These are phyloP conservation scores for Petrophora chlorosata DNA, from an alignment of 2,888 invertebrate species.

Conservation along the genomic window DNA sequence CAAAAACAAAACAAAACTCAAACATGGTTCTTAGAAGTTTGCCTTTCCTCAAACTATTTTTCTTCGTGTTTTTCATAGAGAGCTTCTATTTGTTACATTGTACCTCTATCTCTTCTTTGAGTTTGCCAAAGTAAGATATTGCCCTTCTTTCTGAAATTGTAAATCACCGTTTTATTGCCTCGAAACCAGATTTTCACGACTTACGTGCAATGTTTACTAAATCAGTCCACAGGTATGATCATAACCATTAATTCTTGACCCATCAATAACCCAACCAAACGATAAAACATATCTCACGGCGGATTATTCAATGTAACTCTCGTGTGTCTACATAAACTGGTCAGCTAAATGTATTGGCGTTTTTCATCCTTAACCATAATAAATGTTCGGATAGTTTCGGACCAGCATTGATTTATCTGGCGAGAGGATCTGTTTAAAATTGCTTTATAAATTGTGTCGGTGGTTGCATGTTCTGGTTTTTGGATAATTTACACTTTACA, in stretches of 20 bases:
- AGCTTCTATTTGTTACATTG: no score
- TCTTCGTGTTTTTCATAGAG: no score
- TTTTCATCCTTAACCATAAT: constrained; percentile 61
- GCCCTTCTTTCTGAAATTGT: no score
- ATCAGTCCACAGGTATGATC: neutral
- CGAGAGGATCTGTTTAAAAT: constrained; percentile 50
- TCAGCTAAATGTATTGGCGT: constrained; percentile 46
- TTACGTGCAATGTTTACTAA: neutral
- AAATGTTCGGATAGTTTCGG: constrained; percentile 61
- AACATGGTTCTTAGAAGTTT: no score
- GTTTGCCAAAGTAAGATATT: no score
- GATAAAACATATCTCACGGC: constrained; percentile 17
- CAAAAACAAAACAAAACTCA: no score
- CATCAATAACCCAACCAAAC: neutral
- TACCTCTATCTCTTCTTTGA: no score
- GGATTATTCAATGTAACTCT: constrained; percentile 23
- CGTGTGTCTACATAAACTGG: constrained; percentile 35
- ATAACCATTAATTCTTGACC: constrained; percentile 6
- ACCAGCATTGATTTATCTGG: constrained; percentile 62
- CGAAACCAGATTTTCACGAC: neutral
- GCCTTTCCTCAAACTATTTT: no score
- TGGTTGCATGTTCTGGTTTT: constrained; percentile 24
- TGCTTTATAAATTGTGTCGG: constrained; percentile 49
- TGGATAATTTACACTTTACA: constrained; percentile 26
- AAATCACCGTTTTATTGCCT: neutral